Conservation (phyloP, 2,113 vertebrate genomes). For the Dendrocopos noguchii region DNA sequence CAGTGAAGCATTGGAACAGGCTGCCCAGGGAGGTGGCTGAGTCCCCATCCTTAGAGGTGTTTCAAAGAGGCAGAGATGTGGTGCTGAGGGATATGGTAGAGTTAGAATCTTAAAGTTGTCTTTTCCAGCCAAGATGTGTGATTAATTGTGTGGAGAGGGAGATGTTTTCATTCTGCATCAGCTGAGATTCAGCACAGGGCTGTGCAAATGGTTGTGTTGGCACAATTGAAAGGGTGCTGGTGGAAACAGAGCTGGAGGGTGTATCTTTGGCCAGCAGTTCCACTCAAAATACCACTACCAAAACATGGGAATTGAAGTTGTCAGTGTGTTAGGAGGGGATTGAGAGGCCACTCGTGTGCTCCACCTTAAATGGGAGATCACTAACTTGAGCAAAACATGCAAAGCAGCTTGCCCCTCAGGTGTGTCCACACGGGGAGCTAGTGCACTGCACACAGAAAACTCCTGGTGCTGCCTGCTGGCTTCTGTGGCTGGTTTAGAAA, state of each 20-base stretch:
- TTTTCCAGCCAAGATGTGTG: too few species aligned
- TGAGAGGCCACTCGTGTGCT: neutral
- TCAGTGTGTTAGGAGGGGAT: neutral
- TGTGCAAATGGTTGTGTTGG: neutral
- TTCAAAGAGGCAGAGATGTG: too few species aligned
- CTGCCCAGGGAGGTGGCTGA: too few species aligned
- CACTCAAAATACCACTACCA: neutral
- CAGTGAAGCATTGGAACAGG: too few species aligned
- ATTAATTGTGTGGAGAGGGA: neutral
- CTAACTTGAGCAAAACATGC: too few species aligned
- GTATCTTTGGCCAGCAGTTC: neutral
- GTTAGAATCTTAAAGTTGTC: too few species aligned
- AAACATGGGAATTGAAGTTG: neutral
- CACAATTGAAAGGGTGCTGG: neutral
- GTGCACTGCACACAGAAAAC: slow-evolving; percentile 9
- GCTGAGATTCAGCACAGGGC: neutral
- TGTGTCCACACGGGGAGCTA: slow-evolving; percentile 64
- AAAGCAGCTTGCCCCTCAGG: too few species aligned
- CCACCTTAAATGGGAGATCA: neutral
- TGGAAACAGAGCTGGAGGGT: neutral
- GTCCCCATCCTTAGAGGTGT: too few species aligned
- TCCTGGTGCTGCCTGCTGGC: neutral
- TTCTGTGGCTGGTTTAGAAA: neutral
- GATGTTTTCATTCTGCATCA: neutral
- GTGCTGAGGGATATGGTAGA: too few species aligned